A percentile compares a stretch with the other conserved stretches of the same genome.
These are phyloP conservation scores for Artemia franciscana DNA, from an alignment of 1,140 invertebrate species.

Conservation along the genomic window DNA sequence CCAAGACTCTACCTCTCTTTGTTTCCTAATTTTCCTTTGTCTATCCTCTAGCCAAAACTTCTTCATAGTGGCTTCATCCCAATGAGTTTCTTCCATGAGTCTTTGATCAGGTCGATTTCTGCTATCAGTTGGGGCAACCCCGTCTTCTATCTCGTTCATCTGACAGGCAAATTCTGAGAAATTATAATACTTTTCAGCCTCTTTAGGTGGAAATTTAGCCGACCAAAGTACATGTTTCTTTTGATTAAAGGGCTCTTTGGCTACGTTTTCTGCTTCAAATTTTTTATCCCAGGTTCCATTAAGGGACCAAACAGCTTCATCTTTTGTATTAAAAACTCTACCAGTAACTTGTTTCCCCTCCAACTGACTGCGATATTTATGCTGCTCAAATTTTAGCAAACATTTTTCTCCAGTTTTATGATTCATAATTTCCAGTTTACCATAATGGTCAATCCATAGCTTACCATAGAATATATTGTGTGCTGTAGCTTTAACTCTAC, in stretches of 20 bases:
- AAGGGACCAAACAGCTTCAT: too few relatives aligned
- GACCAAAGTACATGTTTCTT: too few relatives aligned
- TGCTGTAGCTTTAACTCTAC: too few relatives aligned
- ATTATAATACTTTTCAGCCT: slow-evolving; percentile 61
- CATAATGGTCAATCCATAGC: slow-evolving; percentile 92
- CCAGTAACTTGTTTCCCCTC: too few relatives aligned
- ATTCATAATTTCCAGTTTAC: slow-evolving; percentile 65
- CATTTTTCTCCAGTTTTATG: slow-evolving; percentile 26
- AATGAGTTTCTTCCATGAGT: slow-evolving; percentile 93
- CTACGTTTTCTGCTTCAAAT: too few relatives aligned
- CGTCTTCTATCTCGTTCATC: slow-evolving; percentile 79
- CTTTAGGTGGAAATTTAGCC: slow-evolving; percentile 33
- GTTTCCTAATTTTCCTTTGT: too few relatives aligned
- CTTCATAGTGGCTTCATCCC: too few relatives aligned
- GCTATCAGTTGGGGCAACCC: slow-evolving; percentile 90
- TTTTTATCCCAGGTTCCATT: too few relatives aligned
- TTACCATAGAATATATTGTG: slow-evolving; percentile 92
- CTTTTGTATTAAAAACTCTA: too few relatives aligned
- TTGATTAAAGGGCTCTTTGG: too few relatives aligned
- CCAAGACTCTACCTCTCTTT: too few relatives aligned
- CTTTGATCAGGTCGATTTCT: slow-evolving; percentile 83
- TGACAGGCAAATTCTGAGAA: slow-evolving; percentile 90
- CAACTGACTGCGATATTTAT: not conserved
- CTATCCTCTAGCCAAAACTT: too few relatives aligned
- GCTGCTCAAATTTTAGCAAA: not conserved